Evolutionary conservation across 1,140 invertebrate genomes (phyloP), one percentile per base, ranked within the genome.

Genomic region (Hyles vespertilio): DNA sequence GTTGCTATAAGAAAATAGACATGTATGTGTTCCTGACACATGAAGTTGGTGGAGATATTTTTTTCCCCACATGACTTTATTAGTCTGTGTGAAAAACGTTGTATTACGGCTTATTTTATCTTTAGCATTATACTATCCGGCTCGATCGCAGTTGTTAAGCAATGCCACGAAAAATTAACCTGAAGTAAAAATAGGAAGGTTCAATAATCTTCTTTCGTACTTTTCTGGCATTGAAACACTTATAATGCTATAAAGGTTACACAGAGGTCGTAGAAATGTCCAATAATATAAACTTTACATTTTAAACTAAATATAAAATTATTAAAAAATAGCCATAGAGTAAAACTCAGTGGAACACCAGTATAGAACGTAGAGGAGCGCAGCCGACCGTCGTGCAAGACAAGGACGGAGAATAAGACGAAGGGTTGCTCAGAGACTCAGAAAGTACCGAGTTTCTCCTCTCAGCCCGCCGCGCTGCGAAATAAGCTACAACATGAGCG

Each of bases 351-450:
- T 74, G 69, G 56, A 62, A 44, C 45, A 63, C 61, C 43, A 59
- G 40, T 74, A 61, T 84, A 69, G 67, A 5, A 59, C 52, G 59
- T 77, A 84, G 84, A 88, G 82, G 70, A 86, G 85, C 63, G 72
- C 76, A 82, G 81, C 72, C 82, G 76, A 81, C 72, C 77, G 78
- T 83, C 84, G 87, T 73, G 87, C 72, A 88, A 87, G 89, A 90
- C 81, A 84, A 83, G 83, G 89, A 90, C 74, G 74, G 86, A 82
- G 81, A 85, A 89, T 84, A 90, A 90, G 89, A 90, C 87, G 89
- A 90, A 90, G 89, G 89, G 89, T 89, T 89, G 87, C 86, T 88
- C 80, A 64, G 85, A 88, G 89, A 89, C 87, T 72, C 67, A 71
- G 40, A 67, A 90, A 90, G 86, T 84, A 87, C 59, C 65, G 79